Evolutionary conservation across 2,797 vertebrate genomes (phyloP).

Genomic region (Thamnophis elegans): DNA sequence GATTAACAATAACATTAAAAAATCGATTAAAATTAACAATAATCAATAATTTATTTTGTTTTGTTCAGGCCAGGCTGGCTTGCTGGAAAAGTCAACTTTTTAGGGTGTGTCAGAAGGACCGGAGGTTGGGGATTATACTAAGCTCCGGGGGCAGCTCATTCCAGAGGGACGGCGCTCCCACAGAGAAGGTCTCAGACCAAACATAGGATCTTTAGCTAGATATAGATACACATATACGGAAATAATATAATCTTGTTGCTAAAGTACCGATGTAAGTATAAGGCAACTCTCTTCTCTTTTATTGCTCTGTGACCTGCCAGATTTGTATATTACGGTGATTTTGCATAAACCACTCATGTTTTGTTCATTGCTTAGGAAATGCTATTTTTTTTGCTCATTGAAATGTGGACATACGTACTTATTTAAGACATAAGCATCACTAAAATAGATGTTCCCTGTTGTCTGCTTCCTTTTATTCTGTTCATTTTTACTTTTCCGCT

Average conservation of each 20-base stretch:
- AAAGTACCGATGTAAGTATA: neutral
- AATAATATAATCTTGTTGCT: neutral
- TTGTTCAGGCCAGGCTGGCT: too few relatives aligned
- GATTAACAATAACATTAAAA: too few relatives aligned
- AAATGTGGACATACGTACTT: neutral
- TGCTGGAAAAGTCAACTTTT: too few relatives aligned
- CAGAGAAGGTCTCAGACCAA: too few relatives aligned
- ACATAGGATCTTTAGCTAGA: neutral
- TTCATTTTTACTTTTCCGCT: constrained; percentile 39
- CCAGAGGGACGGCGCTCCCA: too few relatives aligned
- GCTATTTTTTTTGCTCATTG: constrained; percentile 27
- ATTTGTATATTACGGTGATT: neutral
- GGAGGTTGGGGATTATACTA: too few relatives aligned
- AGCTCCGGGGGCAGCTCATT: too few relatives aligned
- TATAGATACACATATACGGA: neutral
- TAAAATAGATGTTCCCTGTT: neutral
- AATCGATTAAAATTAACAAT: too few relatives aligned
- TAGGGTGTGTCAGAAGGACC: too few relatives aligned
- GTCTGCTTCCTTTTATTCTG: neutral
- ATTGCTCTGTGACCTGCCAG: neutral
- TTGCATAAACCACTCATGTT: neutral
- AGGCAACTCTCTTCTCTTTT: neutral
- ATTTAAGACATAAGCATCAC: neutral
- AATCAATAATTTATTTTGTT: too few relatives aligned
- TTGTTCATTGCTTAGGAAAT: neutral